Conservation (phyloP, 1,140 invertebrate genomes). For the Campoletis sonorensis region DNA sequence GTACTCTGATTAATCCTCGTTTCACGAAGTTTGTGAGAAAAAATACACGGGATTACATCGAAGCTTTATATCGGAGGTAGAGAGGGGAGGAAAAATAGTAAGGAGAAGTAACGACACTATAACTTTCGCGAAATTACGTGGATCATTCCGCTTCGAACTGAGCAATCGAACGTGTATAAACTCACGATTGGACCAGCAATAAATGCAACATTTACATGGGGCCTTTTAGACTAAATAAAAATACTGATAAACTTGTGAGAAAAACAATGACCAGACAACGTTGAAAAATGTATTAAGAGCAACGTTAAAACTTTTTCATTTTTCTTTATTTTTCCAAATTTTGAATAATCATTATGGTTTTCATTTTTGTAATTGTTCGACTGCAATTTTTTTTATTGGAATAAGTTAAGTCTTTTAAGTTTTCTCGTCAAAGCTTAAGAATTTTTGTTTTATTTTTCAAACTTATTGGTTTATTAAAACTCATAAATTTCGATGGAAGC, state of each 20-base stretch:
- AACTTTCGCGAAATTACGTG: slow-evolving; percentile 24
- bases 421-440: too few species aligned
- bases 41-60: not conserved
- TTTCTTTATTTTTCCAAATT: too few species aligned
- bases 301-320: too few species aligned
- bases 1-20: slow-evolving; percentile 20
- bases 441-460: too few species aligned
- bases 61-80: not conserved
- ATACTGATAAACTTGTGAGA: too few species aligned
- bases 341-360: too few species aligned
- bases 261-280: too few species aligned
- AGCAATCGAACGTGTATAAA: slow-evolving; percentile 51
- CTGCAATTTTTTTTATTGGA: too few species aligned
- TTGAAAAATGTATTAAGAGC: too few species aligned
- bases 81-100: not conserved
- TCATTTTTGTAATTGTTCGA: too few species aligned
- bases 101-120: slow-evolving; percentile 11
- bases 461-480: too few species aligned
- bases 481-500: not conserved
- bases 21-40: slow-evolving; percentile 22
- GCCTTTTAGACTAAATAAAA: not conserved
- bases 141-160: slow-evolving; percentile 37
- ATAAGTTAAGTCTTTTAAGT: too few species aligned
- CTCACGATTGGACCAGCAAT: slow-evolving; percentile 25
- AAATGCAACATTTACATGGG: slow-evolving; percentile 8